Conservation (phyloP, 1,140 invertebrate species). For the Cydia fagiglandana region DNA sequence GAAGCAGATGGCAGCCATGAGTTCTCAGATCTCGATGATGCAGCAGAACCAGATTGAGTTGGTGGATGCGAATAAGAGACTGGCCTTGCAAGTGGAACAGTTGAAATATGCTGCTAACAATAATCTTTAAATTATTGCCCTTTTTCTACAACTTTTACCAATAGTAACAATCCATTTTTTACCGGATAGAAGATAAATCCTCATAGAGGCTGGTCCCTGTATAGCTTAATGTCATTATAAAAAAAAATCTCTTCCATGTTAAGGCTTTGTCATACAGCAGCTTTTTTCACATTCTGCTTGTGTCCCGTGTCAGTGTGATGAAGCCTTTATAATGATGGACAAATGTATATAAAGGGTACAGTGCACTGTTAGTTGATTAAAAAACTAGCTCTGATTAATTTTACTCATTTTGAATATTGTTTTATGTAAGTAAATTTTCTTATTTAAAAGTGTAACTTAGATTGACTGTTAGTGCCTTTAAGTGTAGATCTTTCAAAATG, state of each 20-base stretch:
- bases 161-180: background rate
- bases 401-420: background rate
- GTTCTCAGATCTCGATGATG: conserved; percentile 62
- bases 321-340: no score
- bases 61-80: conserved; percentile 70
- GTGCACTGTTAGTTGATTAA: no score
- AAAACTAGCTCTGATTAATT: background rate
- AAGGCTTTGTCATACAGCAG: no score
- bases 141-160: background rate
- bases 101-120: conserved; percentile 50
- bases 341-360: background rate
- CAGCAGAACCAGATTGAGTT: conserved; percentile 66
- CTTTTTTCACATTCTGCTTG: no score
- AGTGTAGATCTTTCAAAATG: background rate
- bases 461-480: conserved; percentile 5
- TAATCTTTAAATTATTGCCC: background rate
- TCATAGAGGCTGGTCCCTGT: background rate
- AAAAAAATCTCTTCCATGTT: background rate
- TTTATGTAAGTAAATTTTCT: background rate
- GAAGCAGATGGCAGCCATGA: conserved; percentile 63
- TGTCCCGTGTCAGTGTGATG: no score
- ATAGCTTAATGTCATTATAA: background rate
- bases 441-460: background rate
- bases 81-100: conserved; percentile 71
- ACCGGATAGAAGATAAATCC: background rate